Percentiles rank a stretch among this genome's conserved stretches.
Conservation (phyloP, 2,113 vertebrate species). For the Chloroceryle aenea region DNA sequence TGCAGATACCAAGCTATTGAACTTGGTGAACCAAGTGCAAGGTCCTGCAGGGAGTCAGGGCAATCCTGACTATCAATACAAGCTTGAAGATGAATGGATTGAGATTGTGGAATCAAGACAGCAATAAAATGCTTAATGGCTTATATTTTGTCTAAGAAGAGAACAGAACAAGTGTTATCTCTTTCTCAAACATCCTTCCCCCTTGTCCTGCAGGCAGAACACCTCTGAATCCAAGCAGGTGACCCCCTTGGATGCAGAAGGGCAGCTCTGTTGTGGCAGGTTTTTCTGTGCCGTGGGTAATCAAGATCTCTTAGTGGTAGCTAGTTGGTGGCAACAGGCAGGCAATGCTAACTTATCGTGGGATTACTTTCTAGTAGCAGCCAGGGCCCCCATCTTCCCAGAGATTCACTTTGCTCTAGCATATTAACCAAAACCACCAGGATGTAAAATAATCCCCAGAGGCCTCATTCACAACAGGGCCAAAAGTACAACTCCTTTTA, state of each 20-base stretch:
- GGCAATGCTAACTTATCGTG: not conserved
- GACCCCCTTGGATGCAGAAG: not conserved
- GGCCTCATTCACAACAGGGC: not conserved
- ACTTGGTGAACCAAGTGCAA: not conserved
- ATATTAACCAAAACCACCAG: not conserved
- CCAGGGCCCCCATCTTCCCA: not conserved
- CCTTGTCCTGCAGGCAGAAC: not conserved
- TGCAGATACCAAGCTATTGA: not conserved
- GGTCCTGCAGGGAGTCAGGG: not conserved
- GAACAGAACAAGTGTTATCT: not conserved
- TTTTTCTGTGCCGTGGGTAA: not conserved
- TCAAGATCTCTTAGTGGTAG: fast-evolving
- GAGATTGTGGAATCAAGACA: not conserved
- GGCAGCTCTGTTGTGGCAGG: not conserved
- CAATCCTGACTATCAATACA: not conserved
- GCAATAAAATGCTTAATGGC: not conserved
- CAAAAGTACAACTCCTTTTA: not conserved
- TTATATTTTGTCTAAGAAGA: not conserved
- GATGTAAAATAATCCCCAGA: no score
- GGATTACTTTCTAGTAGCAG: not conserved
- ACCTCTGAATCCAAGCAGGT: not conserved
- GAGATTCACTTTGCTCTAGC: not conserved
- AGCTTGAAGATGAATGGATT: not conserved
- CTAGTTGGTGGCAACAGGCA: not conserved
- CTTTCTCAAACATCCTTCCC: not conserved